These are phyloP conservation scores for Pocillopora grandis DNA, from an alignment of 92 coral and sea anemone species.

Conservation along the genomic window DNA sequence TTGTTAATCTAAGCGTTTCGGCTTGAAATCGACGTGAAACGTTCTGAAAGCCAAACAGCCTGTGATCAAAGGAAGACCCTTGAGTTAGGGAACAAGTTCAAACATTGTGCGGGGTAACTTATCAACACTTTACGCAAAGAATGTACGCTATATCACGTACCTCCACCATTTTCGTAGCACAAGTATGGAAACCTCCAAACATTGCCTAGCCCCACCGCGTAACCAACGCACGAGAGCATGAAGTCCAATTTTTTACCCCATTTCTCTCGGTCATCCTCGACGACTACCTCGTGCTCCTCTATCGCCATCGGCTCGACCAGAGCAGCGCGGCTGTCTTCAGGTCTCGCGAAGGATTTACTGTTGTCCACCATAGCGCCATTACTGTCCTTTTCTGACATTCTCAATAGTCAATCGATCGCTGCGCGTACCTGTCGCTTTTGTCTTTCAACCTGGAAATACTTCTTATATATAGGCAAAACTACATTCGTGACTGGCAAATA, in stretches of 20 bases:
- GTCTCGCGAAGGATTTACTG: slow-evolving; percentile 16
- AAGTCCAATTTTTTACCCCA: slow-evolving; percentile 84
- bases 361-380: slow-evolving; percentile 1
- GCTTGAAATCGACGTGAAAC: background rate
- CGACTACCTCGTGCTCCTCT: slow-evolving; percentile 27
- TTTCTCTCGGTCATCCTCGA: slow-evolving; percentile 68
- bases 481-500: background rate
- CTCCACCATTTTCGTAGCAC: slow-evolving; percentile 81
- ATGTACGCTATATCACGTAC: slow-evolving; percentile 26
- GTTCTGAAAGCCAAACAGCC: background rate
- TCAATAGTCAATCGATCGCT: background rate
- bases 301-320: slow-evolving; percentile 43
- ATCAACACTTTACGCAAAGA: background rate
- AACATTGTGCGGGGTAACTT: background rate
- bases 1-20: background rate
- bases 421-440: background rate
- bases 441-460: background rate
- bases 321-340: slow-evolving; percentile 43
- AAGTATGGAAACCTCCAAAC: slow-evolving; percentile 87
- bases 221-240: slow-evolving; percentile 77
- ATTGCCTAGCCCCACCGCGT: slow-evolving; percentile 79
- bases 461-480: background rate
- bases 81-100: background rate
- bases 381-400: slow-evolving; percentile 20
- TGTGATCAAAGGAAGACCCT: background rate